Evolutionary conservation across 2,113 vertebrate genomes (phyloP), one percentile per base, ranked within the genome.

Genomic region (Protomyctophum bolini): DNA sequence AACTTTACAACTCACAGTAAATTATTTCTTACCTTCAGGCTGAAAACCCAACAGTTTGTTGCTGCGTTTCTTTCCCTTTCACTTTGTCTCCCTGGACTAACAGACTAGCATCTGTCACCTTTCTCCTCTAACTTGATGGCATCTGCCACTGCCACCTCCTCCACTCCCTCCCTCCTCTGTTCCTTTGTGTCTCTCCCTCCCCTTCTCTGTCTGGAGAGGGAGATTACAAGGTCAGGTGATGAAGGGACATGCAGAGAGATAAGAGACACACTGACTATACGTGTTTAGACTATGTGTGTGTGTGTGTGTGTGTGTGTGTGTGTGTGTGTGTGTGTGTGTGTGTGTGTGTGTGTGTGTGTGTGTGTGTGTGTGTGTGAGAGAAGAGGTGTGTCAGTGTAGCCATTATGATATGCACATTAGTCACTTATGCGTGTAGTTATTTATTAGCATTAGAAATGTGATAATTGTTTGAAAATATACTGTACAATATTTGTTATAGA

Each of bases 21-120:
- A 77, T 83, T 78, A 81, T 63, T 75, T 84, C 81, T 79, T 80
- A 70, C 54, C 79, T 79, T 21, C 46, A 75, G 68, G 66, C 72
- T 55, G 66, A 69, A 71, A 66, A 86, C 79, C 73, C 68, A 63
- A 63, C 71, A 57, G 21, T 63, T 47, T 47, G 51, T 33, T 66
- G 58, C 12, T 54, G 10, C 12, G 52, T 56, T 74, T 21, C 73
- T 77, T 73, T 76, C 49, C 66, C 60, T 11, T 59, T 8, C 58
- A 45, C 70, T 45, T 68, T 60, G 73, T 72, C 10, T 15, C 3
- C 12, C 59, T n/a, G 67, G 7, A 63, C 73, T 7, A 55, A 47
- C 55, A 54, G 76, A n/a, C n/a, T n/a, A 60, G 69, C 83, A 70
- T 57, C 75, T 46, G 77, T 81, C 79, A 81, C 50, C 66, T 76